Evolutionary conservation across 2,797 vertebrate genomes (phyloP), one percentile per base, ranked within the genome.

Genomic region (Pantherophis alleghaniensis): DNA sequence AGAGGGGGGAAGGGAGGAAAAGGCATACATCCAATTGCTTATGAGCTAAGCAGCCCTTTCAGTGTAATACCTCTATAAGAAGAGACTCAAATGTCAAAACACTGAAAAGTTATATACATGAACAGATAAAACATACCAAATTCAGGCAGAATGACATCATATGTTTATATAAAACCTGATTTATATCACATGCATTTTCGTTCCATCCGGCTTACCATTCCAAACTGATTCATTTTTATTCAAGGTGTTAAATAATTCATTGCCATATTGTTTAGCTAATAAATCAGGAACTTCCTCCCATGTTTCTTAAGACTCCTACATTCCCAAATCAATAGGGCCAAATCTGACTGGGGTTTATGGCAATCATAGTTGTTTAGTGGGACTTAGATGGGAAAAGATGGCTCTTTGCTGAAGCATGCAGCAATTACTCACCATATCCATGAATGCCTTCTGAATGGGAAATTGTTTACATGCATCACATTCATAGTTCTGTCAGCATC

Each of bases 401-500:
- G 94, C 94, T 94, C 94, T 92, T 87, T 89, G 92, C 88, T 95
- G 91, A 96, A 97, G 95, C 91, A 93, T 95, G 83, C 95, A 97
- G 96, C 92, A 94, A 95, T 97, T 97, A 98, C 98, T 98, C 96
- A 98, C 98, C 98, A 98, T 97, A 98, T 98, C 98, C 98, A 98
- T 92, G 98, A 98, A 98, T 98, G 98, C 95, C 98, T 98, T 97
- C 98, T 98, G 97, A 98, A 98, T 79, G 98, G 98, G 96, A 98
- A 98, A 97, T 98, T 98, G 97, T 98, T 98, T 97, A 98, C 98
- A 74, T 98, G 98, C 98, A 98, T 98, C 98, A 98, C 98, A 96
- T 97, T 98, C 96, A 97, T 97, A 96, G 97, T 95, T 97, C 97
- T 97, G 97, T 96, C 97, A 96, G 94, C 97, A 97, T 97, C 92